These are phyloP conservation scores for Ictalurus furcatus DNA, from an alignment of 2,113 vertebrate species.

Conservation along the genomic window DNA sequence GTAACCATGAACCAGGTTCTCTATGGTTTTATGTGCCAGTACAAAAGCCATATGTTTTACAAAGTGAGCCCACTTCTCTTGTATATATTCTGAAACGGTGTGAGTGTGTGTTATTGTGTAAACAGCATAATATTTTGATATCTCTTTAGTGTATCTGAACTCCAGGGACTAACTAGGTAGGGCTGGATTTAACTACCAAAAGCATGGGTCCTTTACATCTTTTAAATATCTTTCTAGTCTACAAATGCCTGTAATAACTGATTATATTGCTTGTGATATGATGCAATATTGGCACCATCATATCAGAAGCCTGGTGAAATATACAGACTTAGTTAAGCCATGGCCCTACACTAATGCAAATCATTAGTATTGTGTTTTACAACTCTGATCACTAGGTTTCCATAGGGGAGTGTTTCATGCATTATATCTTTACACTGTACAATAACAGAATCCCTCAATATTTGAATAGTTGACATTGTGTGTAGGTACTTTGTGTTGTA, in stretches of 20 bases:
- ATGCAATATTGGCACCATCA: background rate
- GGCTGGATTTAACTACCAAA: conserved; percentile 23
- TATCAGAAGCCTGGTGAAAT: background rate
- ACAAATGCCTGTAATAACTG: conserved; percentile 10
- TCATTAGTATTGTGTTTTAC: background rate
- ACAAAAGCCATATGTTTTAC: conserved; percentile 44
- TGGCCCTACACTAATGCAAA: background rate
- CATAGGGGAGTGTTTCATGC: background rate
- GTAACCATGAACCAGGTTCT: background rate
- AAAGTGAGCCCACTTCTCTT: conserved; percentile 9
- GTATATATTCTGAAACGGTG: conserved; percentile 45
- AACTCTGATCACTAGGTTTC: background rate
- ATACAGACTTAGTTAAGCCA: background rate
- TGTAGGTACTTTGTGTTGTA: conserved; percentile 72
- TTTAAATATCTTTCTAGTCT: background rate
- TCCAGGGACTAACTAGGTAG: conserved; percentile 15
- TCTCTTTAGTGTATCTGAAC: conserved; percentile 37
- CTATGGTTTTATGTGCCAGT: conserved; percentile 2
- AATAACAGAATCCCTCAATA: background rate
- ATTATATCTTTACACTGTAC: background rate
- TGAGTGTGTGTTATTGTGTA: conserved; percentile 39
- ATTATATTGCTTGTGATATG: background rate
- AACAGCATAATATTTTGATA: conserved; percentile 43
- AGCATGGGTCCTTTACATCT: conserved; percentile 2
- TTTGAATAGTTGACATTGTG: conserved; percentile 30